phyloP scores from a whole-genome alignment of 2,797 vertebrate species.

The Chelmon rostratus region DNA sequence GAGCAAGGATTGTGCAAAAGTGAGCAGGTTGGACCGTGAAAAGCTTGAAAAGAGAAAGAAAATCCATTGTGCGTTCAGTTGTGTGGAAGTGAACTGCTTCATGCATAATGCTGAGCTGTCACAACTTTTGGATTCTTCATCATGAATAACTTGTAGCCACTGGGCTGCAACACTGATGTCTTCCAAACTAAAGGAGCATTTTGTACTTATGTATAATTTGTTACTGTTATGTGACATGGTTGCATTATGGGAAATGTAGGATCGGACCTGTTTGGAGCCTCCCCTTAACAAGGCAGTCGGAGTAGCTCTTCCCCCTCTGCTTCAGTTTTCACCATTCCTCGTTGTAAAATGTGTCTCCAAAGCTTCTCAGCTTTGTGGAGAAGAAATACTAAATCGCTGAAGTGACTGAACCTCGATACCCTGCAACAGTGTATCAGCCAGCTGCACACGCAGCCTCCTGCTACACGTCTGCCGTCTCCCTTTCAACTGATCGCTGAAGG shows the following conservation, averaged over 20 bases:
- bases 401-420: neutral
- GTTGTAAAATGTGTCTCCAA: neutral
- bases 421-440: neutral
- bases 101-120: slow-evolving; percentile 56
- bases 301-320: neutral
- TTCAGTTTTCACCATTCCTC: neutral
- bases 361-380: neutral
- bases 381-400: neutral
- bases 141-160: slow-evolving; percentile 51
- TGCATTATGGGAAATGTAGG: slow-evolving; percentile 31
- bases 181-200: slow-evolving; percentile 14
- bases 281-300: neutral
- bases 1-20: slow-evolving; percentile 18
- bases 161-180: slow-evolving; percentile 28
- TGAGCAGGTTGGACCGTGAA: slow-evolving; percentile 13
- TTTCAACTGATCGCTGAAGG: neutral
- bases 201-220: slow-evolving; percentile 1
- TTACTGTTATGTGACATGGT: neutral
- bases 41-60: slow-evolving; percentile 22
- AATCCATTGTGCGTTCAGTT: slow-evolving; percentile 38
- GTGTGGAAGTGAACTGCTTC: slow-evolving; percentile 43
- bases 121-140: slow-evolving; percentile 40
- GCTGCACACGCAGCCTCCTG: neutral
- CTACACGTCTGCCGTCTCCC: neutral
- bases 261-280: neutral